Conservation (phyloP, 2,113 vertebrate genomes). For the Anguilla japonica region DNA sequence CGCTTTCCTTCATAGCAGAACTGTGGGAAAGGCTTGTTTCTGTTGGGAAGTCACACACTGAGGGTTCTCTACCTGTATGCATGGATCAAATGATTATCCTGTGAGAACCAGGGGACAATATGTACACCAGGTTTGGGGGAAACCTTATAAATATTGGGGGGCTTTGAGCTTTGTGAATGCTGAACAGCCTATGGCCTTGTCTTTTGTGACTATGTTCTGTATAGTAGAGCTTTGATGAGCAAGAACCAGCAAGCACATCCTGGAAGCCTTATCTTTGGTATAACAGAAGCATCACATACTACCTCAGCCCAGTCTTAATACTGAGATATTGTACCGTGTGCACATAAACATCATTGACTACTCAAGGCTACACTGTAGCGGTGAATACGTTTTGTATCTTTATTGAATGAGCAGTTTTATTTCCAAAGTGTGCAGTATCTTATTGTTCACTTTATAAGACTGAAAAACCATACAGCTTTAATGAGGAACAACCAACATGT, state of each 20-base stretch:
- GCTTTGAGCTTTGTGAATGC: background rate
- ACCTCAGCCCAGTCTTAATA: no score
- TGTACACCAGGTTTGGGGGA: background rate
- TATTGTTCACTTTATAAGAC: no score
- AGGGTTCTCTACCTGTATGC: background rate
- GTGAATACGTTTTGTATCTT: no score
- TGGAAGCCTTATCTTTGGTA: background rate
- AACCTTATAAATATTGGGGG: background rate
- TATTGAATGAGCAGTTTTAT: no score
- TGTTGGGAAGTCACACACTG: background rate
- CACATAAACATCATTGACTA: no score
- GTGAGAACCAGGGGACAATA: background rate
- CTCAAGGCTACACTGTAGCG: no score
- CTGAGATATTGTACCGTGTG: no score
- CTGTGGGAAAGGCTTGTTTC: background rate
- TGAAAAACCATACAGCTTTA: no score
- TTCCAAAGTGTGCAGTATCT: no score
- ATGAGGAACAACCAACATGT: no score
- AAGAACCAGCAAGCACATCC: background rate
- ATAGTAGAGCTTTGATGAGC: background rate
- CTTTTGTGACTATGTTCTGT: background rate
- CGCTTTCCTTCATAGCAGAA: background rate
- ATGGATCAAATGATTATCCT: background rate
- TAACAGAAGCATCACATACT: background rate
- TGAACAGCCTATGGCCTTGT: background rate